Percentiles rank a stretch among this genome's conserved stretches.
Conservation (phyloP, 2,797 vertebrate genomes). For the Acanthurus leucopareius region DNA sequence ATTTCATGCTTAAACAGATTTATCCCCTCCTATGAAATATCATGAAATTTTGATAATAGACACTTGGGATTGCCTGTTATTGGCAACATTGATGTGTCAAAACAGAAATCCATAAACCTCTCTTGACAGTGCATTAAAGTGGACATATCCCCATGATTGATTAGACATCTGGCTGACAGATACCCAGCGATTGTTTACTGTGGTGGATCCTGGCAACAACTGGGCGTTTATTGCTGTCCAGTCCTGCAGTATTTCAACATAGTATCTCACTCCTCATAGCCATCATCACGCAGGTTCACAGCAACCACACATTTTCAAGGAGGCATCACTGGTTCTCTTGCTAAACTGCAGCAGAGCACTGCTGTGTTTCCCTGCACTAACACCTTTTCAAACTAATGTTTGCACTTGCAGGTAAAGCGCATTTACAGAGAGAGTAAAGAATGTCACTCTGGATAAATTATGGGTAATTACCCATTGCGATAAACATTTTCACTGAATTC, state of each 20-base stretch:
- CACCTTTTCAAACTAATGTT: constrained; percentile 39
- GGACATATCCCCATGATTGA: constrained; percentile 80
- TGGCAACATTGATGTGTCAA: constrained; percentile 75
- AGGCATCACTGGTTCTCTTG: constrained; percentile 37
- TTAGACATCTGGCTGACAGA: constrained; percentile 80
- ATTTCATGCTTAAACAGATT: constrained; percentile 37
- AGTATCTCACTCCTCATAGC: constrained; percentile 76
- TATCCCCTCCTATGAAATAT: constrained; percentile 62
- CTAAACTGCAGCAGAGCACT: constrained; percentile 27
- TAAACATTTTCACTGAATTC: constrained; percentile 48
- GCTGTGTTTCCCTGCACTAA: constrained; percentile 17
- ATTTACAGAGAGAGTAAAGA: constrained; percentile 30
- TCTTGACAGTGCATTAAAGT: constrained; percentile 82
- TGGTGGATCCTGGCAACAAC: constrained; percentile 79
- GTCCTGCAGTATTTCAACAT: constrained; percentile 82
- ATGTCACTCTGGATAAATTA: constrained; percentile 51
- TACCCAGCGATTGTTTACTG: constrained; percentile 81
- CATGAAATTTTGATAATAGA: constrained; percentile 72
- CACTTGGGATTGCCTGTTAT: constrained; percentile 67
- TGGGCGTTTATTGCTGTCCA: constrained; percentile 83
- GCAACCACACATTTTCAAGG: constrained; percentile 50
- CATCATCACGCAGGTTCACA: constrained; percentile 59
- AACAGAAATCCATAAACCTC: constrained; percentile 81
- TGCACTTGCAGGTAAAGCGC: constrained; percentile 41
- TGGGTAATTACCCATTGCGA: constrained; percentile 63